Evolutionary conservation across 2,888 invertebrate genomes (phyloP), one percentile per base, ranked within the genome.

Genomic region (Mythimna ferrago): DNA sequence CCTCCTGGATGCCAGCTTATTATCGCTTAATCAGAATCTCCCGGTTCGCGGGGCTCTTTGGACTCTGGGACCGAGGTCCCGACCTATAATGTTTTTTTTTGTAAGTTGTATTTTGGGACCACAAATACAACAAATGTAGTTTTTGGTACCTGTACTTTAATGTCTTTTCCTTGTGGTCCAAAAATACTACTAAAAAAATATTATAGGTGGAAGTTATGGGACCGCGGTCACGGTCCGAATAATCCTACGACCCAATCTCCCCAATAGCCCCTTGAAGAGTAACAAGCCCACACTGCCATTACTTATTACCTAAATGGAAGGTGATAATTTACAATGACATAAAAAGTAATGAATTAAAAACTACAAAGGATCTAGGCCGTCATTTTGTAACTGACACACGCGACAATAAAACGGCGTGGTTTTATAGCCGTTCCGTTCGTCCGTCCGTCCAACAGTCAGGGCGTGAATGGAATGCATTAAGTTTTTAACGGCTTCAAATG

Each of bases 401-500:
- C 84, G 70, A 82, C 70, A 77, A 26, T 78, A 69, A 75, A 86
- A 86, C 75, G 73, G 69, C 44, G 68, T 51, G 48, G 65, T 77
- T 86, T 84, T 86, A 84, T 78, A 63, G 64, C 62, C 63, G 73
- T 68, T 21, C 11, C 21, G 61, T 21, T n/a, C n/a, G 64, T 48
- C 6, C 71, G 73, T 71, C 53, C 57, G 58, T 53, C 57, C 66
- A 56, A 73, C 9, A 67, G 70, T 70, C 65, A 21, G 38, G 54
- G 70, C 79, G 84, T 83, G 84, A 65, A 61, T 71, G 62, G 84
- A 85, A 85, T 85, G 81, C 66, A 58, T 81, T 85, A 84, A 16
- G 76, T 78, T 80, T 85, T 84, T 79, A 74, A 85, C 71, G 69
- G 66, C 60, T 54, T 51, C 41, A 63, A 75, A 68, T 58, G 68